A percentile compares a stretch with the other conserved stretches of the same genome.
Evolutionary conservation across 2,797 vertebrate species (phyloP).

Genomic region (Knipowitschia caucasica): DNA sequence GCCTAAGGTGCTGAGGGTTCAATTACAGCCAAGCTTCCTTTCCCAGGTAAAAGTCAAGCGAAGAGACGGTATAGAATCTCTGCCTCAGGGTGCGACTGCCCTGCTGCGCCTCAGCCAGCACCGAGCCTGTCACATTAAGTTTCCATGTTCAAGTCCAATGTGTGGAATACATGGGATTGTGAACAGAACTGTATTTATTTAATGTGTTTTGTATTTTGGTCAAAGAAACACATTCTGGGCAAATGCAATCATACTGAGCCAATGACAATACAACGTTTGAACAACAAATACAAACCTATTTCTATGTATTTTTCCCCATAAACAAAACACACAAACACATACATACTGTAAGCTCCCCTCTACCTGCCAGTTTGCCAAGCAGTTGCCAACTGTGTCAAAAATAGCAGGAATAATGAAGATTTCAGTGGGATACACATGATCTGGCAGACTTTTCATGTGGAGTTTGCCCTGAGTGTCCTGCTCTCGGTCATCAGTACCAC

Average conservation of each 20-base stretch:
- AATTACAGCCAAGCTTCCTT: constrained; percentile 60
- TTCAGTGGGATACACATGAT: constrained; percentile 69
- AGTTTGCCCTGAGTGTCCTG: constrained; percentile 66
- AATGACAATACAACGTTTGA: too few relatives aligned
- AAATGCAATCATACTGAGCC: too few relatives aligned
- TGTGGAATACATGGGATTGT: background rate
- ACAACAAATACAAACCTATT: too few relatives aligned
- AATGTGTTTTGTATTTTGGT: too few relatives aligned
- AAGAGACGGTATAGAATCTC: constrained; percentile 42
- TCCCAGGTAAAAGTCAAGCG: constrained; percentile 59
- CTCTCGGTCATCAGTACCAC: constrained; percentile 66
- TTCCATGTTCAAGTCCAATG: constrained; percentile 1
- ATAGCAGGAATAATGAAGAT: constrained; percentile 73
- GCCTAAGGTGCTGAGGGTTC: constrained; percentile 51
- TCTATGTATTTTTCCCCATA: too few relatives aligned
- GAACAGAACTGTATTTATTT: too few relatives aligned
- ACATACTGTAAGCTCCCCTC: too few relatives aligned
- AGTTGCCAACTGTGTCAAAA: too few relatives aligned
- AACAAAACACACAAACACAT: too few relatives aligned
- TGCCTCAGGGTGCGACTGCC: constrained; percentile 37
- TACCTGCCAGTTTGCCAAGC: too few relatives aligned
- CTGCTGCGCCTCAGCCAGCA: constrained; percentile 5
- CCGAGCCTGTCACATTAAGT: constrained; percentile 7
- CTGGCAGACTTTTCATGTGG: constrained; percentile 68
- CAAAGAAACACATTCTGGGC: too few relatives aligned